These are phyloP conservation scores for Andrena bicolor DNA, from an alignment of 2,888 invertebrate genomes.

Conservation along the genomic window DNA sequence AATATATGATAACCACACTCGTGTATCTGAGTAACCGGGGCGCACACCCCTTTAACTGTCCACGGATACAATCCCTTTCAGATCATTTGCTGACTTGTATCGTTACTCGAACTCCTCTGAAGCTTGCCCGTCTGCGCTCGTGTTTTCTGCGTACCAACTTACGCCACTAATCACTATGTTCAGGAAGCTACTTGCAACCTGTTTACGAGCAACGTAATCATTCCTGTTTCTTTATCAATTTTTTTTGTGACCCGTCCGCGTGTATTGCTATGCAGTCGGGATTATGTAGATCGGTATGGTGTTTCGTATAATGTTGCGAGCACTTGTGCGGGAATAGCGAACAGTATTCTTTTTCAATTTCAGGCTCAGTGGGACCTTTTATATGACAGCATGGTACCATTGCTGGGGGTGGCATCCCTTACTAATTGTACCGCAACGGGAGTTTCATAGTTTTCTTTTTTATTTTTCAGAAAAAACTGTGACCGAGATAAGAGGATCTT, in stretches of 20 bases:
- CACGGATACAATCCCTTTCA: conserved; percentile 57
- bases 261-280: too few relatives aligned
- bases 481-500: too few relatives aligned
- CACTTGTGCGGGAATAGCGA: too few relatives aligned
- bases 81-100: conserved; percentile 66
- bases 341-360: too few relatives aligned
- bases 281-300: too few relatives aligned
- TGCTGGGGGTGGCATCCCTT: too few relatives aligned
- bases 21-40: conserved; percentile 66
- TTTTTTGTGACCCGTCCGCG: not conserved
- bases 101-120: conserved; percentile 48
- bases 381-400: too few relatives aligned
- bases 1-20: conserved; percentile 61
- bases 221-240: not conserved
- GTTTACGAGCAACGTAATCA: not conserved
- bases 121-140: conserved; percentile 43
- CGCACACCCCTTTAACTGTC: conserved; percentile 65
- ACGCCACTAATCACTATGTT: conserved; percentile 23
- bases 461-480: too few relatives aligned
- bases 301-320: too few relatives aligned
- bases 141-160: conserved; percentile 36
- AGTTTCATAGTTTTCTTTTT: too few relatives aligned
- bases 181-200: not conserved
- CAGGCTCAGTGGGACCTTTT: too few relatives aligned
- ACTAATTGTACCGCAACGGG: too few relatives aligned